phyloP scores from a whole-genome alignment of 2,797 vertebrate genomes.

The Sparidentex hasta region DNA sequence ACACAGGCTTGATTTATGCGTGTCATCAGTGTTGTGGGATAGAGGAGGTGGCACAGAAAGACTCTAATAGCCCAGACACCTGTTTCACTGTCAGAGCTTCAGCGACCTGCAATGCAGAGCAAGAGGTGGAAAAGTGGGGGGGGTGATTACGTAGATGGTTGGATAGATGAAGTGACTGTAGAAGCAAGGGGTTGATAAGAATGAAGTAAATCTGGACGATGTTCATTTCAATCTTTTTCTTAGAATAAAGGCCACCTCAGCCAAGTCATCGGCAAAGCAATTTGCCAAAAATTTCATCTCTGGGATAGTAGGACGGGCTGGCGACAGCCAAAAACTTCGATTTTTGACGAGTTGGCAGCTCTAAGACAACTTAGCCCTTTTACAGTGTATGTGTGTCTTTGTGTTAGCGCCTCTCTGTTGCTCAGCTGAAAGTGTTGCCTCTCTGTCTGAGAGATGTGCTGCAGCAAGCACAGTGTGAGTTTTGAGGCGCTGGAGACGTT shows the following conservation, averaged over 20 bases:
- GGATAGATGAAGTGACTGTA: slow-evolving; percentile 34
- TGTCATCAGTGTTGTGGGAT: slow-evolving; percentile 54
- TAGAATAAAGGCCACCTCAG: slow-evolving; percentile 25
- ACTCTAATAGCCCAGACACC: slow-evolving; percentile 63
- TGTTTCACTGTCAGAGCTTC: slow-evolving; percentile 58
- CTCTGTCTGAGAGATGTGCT: slow-evolving; percentile 45
- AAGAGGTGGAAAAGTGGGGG: slow-evolving; percentile 44
- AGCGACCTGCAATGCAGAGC: slow-evolving; percentile 49
- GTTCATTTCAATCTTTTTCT: slow-evolving; percentile 17
- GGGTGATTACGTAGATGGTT: slow-evolving; percentile 39
- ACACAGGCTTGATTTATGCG: slow-evolving; percentile 60
- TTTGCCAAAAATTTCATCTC: background rate
- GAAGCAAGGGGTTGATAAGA: slow-evolving; percentile 10
- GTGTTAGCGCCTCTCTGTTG: slow-evolving; percentile 35
- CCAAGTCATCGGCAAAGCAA: background rate
- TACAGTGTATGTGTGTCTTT: slow-evolving; percentile 20
- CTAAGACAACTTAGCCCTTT: too few species aligned
- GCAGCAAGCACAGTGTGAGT: slow-evolving; percentile 55
- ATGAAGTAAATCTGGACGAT: slow-evolving; percentile 29
- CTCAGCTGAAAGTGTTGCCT: slow-evolving; percentile 46
- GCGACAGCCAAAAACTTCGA: too few species aligned
- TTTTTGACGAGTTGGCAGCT: too few species aligned
- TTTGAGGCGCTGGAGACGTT: slow-evolving; percentile 34
- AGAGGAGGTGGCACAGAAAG: slow-evolving; percentile 58
- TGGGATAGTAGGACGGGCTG: too few species aligned